Evolutionary conservation across 1,140 invertebrate species (phyloP).

Genomic region (Hermetia illucens): DNA sequence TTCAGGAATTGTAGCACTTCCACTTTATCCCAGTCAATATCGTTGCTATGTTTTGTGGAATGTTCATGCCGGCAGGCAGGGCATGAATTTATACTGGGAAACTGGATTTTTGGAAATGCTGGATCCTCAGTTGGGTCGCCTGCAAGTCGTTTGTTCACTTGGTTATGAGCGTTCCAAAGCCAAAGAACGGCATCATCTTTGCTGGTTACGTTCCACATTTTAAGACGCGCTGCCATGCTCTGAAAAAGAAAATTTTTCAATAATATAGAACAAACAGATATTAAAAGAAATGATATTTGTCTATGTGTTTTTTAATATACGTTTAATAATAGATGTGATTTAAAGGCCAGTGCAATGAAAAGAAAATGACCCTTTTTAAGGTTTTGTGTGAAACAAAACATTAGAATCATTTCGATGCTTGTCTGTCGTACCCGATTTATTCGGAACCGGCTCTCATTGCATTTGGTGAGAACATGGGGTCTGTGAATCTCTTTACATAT

Average conservation of each 20-base stretch:
- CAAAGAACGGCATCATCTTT: constrained; percentile 71
- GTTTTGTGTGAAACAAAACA: too few species aligned
- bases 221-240: constrained; percentile 53
- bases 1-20: constrained; percentile 63
- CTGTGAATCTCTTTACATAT: too few species aligned
- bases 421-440: too few species aligned
- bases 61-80: constrained; percentile 42
- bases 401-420: too few species aligned
- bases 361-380: too few species aligned
- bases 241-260: constrained; percentile 9
- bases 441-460: too few species aligned
- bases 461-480: too few species aligned
- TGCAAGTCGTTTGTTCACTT: constrained; percentile 75
- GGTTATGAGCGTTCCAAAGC: constrained; percentile 92
- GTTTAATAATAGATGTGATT: too few species aligned
- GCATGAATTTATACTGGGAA: constrained; percentile 60
- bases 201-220: constrained; percentile 50
- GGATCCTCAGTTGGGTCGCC: constrained; percentile 87
- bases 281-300: too few species aligned
- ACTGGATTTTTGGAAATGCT: constrained; percentile 76
- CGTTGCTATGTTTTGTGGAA: constrained; percentile 2
- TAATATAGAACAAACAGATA: too few species aligned
- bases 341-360: too few species aligned
- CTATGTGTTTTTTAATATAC: too few species aligned
- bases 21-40: constrained; percentile 49